Evolutionary conservation across 2,888 invertebrate genomes (phyloP), one percentile per base, ranked within the genome.

Genomic region (Aleiodes testaceus): DNA sequence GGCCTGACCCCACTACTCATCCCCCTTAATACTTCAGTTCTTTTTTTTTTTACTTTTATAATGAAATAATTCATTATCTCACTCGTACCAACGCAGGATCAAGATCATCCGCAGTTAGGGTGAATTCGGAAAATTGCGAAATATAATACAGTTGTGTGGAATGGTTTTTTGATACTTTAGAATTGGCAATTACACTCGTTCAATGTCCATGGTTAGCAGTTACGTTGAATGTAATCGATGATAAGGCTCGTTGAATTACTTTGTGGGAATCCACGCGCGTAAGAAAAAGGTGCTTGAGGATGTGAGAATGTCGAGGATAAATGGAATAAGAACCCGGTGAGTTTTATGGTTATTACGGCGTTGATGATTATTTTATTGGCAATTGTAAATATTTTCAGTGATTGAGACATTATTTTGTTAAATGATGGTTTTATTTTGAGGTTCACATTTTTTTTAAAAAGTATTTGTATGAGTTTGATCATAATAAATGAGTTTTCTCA

Each of bases 111-210:
- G 59, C 49, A 65, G 59, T 42, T 45, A 49, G 50, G 50, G 63
- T 72, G 67, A 64, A 18, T 63, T 22, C 53, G 67, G 66, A 64
- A 72, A 72, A 72, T 67, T 72, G 30, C 53, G 50, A 53, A 22
- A 63, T 61, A 63, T 67, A 45, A 53, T 22, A 9, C 16, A 9
- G 45, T 3, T 42, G 22, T n/a, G 30, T 16, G 44, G 50, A 50
- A 16, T n/a, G 26, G n/a, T 44, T 36, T 36, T 36, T 36, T 44
- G 12, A 14, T 63, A 44, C 63, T 49, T 47, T 26, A 52, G 73
- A 76, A 74, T 70, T 75, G 22, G 78, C 79, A 80, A 81, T 83
- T 78, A 79, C 77, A 77, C 79, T 81, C 83, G 83, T 82, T 78
- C 80, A 78, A 36, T 50, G 14, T 14, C 11, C 2, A 26, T 36